Base-by-base conservation (phyloP, 2,888 invertebrate genomes). In the Thumatha senex region DNA sequence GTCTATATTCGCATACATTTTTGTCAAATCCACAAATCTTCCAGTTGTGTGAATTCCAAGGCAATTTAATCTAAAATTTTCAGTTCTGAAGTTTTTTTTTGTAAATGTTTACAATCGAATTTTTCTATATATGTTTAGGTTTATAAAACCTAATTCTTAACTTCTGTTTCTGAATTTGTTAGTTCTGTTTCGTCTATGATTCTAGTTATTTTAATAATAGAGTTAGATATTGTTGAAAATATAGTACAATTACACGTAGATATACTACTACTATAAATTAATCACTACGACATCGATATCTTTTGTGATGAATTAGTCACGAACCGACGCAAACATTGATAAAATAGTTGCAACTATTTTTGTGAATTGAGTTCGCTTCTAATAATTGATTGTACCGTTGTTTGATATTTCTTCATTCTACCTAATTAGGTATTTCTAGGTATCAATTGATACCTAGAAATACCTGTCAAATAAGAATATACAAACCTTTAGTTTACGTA, bases 281-380 rank as follows among this genome's bases (percentile, higher is more conserved):
- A 45, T 39, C 40, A 34, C 38, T 39, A 41, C 24, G 38, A 45
- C 33, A 35, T 35, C 33, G 38, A 48, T 53, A 53, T 46, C 48
- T 15, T 34, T 33, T 42, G 53, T 47, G 50, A 47, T 47, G 36
- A 33, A 47, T 46, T 44, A 44, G 44, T 52, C 36, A 44, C 38
- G 39, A 30, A 30, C 12, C 33, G 36, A 46, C 15, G 33, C 45
- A 18, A 46, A 39, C 34, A 34, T 39, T 39, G 46, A 46, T 40
- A 30, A 47, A 45, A 46, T 24, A 43, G 40, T 40, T 41, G 24
- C n/a, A 51, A 38, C 11, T 33, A 29, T 15, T 48, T 42, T 48
- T 39, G 12, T 46, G 30, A 13, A 5, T 30, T 18, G 13, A 38
- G 15, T 36, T 13, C 29, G 12, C 31, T 29, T 45, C 7, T 24